Evolutionary conservation across 92 coral and sea anemone genomes (phyloP), one percentile per base, ranked within the genome.

Genomic region (Paramuricea clavata): DNA sequence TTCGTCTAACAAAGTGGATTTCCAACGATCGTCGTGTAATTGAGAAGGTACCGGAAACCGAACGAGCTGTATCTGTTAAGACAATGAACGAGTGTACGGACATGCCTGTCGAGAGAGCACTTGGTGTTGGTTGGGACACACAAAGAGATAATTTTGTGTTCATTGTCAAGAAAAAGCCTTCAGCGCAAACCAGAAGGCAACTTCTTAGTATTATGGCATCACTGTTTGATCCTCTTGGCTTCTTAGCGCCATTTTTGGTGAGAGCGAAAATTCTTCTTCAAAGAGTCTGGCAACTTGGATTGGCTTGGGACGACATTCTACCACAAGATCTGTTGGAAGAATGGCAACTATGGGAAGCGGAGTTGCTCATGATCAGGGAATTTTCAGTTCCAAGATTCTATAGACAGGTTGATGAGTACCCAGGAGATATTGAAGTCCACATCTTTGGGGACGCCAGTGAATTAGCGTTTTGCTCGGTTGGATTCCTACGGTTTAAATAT

Each of bases 141-240:
- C 76, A 77, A 25, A 16, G 34, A 6, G 83, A 77, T 31, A 15
- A 0, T 4, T 52, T 77, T 50, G 33, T 11, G 16, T 80, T 54
- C 19, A 64, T 59, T 65, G 27, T 32, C 6, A 36, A 8, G 47
- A 32, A 81, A 28, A 72, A 30, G 49, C 81, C 52, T 44, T 62
- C 81, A 42, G 90, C 87, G 10, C 70, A 59, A 81, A 90, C 91
- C 5, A 83, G 89, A 33, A 36, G 85, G n/a, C 64, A 83, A 81
- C 35, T 91, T 11, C 94, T 89, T 69, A 89, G 94, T 49, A 10
- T 86, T 33, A 91, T 91, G 47, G 92, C 92, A 9, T 71, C 85
- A 33, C 44, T 85, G 36, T 87, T 91, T 82, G 94, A 85, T 47
- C 94, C 92, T 36, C 42, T 77, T 36, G 94, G 93, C 15, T 76